These are phyloP conservation scores for Platycercus adscitus DNA, from an alignment of 2,113 vertebrate genomes.

Conservation along the genomic window DNA sequence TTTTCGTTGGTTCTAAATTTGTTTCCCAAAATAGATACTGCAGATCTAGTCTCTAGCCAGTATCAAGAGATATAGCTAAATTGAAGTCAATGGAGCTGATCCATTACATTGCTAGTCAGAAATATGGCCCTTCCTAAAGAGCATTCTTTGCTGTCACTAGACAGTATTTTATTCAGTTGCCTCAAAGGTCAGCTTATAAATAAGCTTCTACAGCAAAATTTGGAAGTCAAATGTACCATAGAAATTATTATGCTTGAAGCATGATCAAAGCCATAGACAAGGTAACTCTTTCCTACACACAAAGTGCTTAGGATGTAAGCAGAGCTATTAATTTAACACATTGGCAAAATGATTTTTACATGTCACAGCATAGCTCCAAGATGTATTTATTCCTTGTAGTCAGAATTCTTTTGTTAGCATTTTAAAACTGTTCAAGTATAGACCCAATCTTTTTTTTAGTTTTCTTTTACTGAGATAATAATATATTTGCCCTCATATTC, in stretches of 20 bases:
- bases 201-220: neutral
- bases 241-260: neutral
- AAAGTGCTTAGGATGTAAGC: neutral
- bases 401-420: neutral
- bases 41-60: constrained; percentile 33
- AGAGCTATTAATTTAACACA: neutral
- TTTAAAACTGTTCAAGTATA: neutral
- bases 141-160: neutral
- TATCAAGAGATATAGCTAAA: constrained; percentile 51
- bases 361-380: neutral
- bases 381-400: neutral
- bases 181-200: constrained; percentile 5
- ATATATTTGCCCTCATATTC: neutral
- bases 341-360: neutral
- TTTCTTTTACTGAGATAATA: neutral
- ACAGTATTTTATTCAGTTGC: neutral
- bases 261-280: neutral
- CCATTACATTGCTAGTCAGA: neutral
- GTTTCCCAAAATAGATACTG: constrained; percentile 39
- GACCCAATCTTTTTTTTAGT: neutral
- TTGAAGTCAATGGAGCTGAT: neutral
- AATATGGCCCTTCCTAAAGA: neutral
- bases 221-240: neutral
- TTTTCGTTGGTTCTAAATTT: constrained; percentile 47
- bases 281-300: neutral